Conservation (phyloP, 2,797 vertebrate genomes). For the Chelonia mydas region DNA sequence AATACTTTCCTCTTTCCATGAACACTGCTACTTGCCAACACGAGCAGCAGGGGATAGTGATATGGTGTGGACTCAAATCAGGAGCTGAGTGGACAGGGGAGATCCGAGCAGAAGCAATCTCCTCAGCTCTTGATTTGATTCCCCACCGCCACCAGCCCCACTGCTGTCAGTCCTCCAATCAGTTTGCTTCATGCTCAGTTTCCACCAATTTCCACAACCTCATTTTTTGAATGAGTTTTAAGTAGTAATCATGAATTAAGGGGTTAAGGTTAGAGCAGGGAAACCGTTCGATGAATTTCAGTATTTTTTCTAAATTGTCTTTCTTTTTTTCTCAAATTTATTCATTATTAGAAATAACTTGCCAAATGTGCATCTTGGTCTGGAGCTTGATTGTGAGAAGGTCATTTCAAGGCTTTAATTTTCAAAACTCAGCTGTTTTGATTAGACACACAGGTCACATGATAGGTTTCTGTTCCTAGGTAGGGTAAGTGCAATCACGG, state of each 20-base stretch:
- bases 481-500: background rate
- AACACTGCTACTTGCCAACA: background rate
- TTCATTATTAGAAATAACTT: slow-evolving; percentile 38
- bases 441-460: slow-evolving; percentile 17
- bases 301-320: background rate
- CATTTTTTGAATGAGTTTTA: background rate
- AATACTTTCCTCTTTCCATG: background rate
- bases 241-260: background rate
- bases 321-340: slow-evolving; percentile 5
- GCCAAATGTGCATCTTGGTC: background rate
- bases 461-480: background rate
- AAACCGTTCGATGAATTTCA: slow-evolving; percentile 26
- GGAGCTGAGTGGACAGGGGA: background rate
- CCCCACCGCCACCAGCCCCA: background rate
- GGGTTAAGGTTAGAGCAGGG: background rate
- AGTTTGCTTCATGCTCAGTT: background rate
- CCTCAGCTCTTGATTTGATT: background rate
- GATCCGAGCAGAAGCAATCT: background rate
- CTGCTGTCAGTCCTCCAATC: slow-evolving; percentile 2
- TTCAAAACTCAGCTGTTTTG: slow-evolving; percentile 20
- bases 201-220: background rate
- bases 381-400: background rate
- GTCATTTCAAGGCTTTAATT: slow-evolving; percentile 32
- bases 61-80: background rate
- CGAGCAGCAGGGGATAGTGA: background rate